phyloP scores from a whole-genome alignment of 2,113 vertebrate species.

The Malurus elegans region DNA sequence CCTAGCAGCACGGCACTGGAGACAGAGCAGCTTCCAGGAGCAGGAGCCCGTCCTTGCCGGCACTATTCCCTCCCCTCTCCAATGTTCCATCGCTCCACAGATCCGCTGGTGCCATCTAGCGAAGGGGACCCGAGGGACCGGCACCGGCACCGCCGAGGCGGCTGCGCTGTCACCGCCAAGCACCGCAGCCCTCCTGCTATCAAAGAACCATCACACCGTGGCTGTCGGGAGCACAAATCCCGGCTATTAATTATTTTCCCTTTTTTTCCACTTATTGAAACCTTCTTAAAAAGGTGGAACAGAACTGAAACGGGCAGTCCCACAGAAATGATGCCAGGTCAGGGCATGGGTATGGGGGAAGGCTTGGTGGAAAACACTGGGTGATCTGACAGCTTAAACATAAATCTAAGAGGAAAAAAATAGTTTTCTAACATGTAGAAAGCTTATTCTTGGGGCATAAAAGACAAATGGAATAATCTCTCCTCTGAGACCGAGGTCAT shows the following conservation, averaged over 20 bases:
- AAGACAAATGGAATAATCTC: background rate
- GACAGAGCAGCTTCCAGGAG: background rate
- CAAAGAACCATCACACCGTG: background rate
- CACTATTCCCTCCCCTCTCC: accelerated
- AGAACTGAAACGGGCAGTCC: background rate
- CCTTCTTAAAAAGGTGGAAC: background rate
- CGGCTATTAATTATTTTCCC: accelerated
- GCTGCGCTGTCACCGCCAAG: accelerated
- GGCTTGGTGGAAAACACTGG: background rate
- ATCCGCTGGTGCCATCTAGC: constrained; percentile 50
- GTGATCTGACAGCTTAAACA: background rate
- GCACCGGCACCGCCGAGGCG: background rate
- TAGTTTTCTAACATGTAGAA: background rate
- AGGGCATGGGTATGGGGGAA: background rate
- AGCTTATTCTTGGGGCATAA: background rate
- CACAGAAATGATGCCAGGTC: background rate
- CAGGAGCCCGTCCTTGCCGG: background rate
- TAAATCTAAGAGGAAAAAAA: background rate
- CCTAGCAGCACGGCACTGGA: accelerated
- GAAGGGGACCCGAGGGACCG: background rate
- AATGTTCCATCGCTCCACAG: background rate
- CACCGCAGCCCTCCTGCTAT: accelerated
- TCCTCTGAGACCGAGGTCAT: background rate
- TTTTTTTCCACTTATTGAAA: background rate
- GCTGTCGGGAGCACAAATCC: background rate